These are phyloP conservation scores for Thunnus albacares DNA, from an alignment of 2,797 vertebrate genomes.

Conservation along the genomic window DNA sequence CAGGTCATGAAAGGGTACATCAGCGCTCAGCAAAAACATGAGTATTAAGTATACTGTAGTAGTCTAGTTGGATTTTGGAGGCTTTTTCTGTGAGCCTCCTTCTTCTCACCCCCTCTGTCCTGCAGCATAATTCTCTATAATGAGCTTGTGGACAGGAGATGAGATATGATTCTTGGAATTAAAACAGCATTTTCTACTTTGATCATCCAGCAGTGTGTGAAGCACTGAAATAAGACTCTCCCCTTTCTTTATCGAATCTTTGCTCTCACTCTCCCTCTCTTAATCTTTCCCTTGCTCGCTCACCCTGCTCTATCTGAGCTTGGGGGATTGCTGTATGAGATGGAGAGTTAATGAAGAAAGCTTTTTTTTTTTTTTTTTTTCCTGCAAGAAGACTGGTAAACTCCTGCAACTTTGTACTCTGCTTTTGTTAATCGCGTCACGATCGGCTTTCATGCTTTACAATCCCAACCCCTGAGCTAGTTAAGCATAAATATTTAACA, in stretches of 20 bases:
- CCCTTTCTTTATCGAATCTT: constrained; percentile 76
- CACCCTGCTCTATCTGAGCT: constrained; percentile 67
- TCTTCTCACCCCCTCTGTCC: constrained; percentile 55
- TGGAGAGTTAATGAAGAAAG: constrained; percentile 81
- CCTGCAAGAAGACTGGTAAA: constrained; percentile 61
- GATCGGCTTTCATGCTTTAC: constrained; percentile 65
- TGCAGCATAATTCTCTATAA: constrained; percentile 79
- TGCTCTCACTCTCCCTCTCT: constrained; percentile 62
- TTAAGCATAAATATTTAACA: constrained; percentile 70
- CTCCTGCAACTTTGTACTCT: constrained; percentile 64
- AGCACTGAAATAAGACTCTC: constrained; percentile 77
- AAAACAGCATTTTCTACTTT: constrained; percentile 85
- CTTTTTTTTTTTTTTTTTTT: constrained; percentile 38
- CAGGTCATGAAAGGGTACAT: constrained; percentile 17
- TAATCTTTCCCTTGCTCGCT: constrained; percentile 70
- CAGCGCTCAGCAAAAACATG: background rate
- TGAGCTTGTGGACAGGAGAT: constrained; percentile 82
- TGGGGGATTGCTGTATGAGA: constrained; percentile 72
- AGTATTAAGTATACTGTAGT: constrained; percentile 2
- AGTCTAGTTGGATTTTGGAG: constrained; percentile 24
- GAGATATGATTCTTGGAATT: constrained; percentile 84
- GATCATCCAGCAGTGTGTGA: constrained; percentile 76
- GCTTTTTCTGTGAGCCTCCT: constrained; percentile 33
- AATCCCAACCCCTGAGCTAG: constrained; percentile 57
- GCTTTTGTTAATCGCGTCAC: constrained; percentile 70